A percentile compares a stretch with the other conserved stretches of the same genome.
Conservation (phyloP, 2,113 vertebrate genomes). For the Mionectes macconnelli region DNA sequence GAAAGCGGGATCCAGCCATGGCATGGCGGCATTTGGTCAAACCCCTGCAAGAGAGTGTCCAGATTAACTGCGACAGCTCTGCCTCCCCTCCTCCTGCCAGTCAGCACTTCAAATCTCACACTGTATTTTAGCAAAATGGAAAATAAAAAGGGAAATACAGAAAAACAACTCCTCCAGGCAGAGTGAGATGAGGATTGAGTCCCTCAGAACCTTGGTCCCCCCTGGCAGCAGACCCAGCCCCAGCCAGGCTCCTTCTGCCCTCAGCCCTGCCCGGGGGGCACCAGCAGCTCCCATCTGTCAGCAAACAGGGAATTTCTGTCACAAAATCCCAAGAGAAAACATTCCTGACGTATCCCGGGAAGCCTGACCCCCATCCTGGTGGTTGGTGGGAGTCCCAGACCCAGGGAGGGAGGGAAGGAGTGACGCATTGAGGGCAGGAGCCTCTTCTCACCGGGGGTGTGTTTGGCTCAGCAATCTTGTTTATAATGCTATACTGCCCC, state of each 20-base stretch:
- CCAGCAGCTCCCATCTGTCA: not conserved
- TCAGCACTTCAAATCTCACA: not conserved
- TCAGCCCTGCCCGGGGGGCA: rapidly evolving
- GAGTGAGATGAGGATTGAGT: not conserved
- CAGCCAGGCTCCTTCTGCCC: rapidly evolving
- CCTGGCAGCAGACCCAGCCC: not conserved
- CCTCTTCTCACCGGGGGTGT: rapidly evolving
- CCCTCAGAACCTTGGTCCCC: rapidly evolving
- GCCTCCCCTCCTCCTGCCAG: not conserved
- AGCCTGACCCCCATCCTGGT: rapidly evolving
- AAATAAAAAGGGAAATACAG: not conserved
- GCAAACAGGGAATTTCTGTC: not conserved
- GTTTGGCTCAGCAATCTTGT: not conserved
- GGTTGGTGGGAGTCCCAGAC: not conserved
- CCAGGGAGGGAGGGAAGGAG: not conserved
- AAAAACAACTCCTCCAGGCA: not conserved
- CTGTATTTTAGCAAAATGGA: not conserved
- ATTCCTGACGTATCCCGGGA: too few species aligned
- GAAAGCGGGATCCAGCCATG: not conserved
- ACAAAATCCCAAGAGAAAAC: not conserved
- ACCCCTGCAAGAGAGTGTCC: too few species aligned
- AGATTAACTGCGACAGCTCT: not conserved
- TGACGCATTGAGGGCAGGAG: too few species aligned
- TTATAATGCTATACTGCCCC: not conserved
- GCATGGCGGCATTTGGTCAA: not conserved